phyloP scores from a whole-genome alignment of 2,888 invertebrate genomes.

The Lepas anatifera region DNA sequence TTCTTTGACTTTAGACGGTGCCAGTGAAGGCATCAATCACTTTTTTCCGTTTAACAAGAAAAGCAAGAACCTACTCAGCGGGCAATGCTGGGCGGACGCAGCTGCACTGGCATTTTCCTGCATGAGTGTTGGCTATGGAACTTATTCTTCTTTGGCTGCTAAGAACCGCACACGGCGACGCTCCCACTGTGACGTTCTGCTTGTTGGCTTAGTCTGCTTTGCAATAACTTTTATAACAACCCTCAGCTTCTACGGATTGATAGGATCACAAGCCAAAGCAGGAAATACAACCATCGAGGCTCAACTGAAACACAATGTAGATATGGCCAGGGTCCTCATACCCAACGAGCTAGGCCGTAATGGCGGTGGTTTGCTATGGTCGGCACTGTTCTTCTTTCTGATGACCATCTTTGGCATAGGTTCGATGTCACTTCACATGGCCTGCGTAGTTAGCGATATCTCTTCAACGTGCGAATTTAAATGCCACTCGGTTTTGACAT shows the following conservation, averaged over 20 bases:
- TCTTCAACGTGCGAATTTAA: background rate
- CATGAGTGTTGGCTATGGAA: background rate
- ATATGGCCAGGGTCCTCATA: background rate
- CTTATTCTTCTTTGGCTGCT: background rate
- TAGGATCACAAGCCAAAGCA: background rate
- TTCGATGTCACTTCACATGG: background rate
- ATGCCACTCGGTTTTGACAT: background rate
- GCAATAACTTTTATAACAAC: background rate
- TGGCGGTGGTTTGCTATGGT: background rate
- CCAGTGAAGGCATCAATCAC: background rate
- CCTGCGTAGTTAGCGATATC: background rate
- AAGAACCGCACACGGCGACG: background rate
- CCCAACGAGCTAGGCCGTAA: background rate
- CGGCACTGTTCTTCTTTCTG: background rate
- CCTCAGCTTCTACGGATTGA: background rate
- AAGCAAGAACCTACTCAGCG: background rate
- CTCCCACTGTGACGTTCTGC: background rate
- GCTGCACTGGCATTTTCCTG: background rate
- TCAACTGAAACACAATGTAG: background rate
- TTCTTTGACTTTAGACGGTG: background rate
- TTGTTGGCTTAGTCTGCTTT: background rate
- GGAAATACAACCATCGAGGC: background rate
- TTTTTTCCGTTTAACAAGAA: background rate
- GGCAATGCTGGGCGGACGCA: background rate
- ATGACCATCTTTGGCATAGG: background rate